A percentile compares a stretch with the other conserved stretches of the same genome.
Evolutionary conservation across 2,797 vertebrate genomes (phyloP).

Genomic region (Nannoperca obscura): DNA sequence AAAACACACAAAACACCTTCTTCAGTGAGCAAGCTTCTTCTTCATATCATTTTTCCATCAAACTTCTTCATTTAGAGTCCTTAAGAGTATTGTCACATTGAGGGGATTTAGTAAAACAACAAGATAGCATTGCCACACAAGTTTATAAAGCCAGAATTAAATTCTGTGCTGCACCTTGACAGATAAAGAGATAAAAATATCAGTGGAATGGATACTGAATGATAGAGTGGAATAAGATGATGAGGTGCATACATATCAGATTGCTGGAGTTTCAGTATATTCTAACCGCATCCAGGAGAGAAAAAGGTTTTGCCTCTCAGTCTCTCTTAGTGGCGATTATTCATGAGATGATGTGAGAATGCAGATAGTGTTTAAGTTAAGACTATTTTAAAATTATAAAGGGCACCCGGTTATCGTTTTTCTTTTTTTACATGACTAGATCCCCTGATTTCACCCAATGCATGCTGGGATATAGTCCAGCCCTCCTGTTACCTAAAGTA

Average conservation of each 20-base stretch:
- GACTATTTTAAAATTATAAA: conserved; percentile 36
- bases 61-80: not conserved
- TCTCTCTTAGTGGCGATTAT: conserved; percentile 28
- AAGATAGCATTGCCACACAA: not conserved
- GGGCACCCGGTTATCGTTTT: not conserved
- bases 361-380: conserved; percentile 43
- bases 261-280: conserved; percentile 16
- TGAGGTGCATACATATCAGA: conserved; percentile 20
- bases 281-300: conserved; percentile 30
- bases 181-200: conserved; percentile 16
- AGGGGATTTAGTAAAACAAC: conserved; percentile 6
- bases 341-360: conserved; percentile 32
- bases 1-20: conserved; percentile 11
- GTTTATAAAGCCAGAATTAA: conserved; percentile 12
- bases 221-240: conserved; percentile 20
- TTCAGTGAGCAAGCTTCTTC: no score
- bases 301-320: conserved; percentile 32
- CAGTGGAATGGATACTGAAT: conserved; percentile 1
- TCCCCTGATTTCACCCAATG: not conserved
- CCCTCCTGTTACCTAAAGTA: not conserved
- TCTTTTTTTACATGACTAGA: conserved; percentile 9
- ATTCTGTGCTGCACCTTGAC: not conserved
- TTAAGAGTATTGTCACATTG: conserved; percentile 2
- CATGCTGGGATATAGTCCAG: conserved; percentile 13
- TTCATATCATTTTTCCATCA: not conserved